These are phyloP conservation scores for Cyprinodon variegatus DNA, from an alignment of 2,113 vertebrate species.

Conservation along the genomic window DNA sequence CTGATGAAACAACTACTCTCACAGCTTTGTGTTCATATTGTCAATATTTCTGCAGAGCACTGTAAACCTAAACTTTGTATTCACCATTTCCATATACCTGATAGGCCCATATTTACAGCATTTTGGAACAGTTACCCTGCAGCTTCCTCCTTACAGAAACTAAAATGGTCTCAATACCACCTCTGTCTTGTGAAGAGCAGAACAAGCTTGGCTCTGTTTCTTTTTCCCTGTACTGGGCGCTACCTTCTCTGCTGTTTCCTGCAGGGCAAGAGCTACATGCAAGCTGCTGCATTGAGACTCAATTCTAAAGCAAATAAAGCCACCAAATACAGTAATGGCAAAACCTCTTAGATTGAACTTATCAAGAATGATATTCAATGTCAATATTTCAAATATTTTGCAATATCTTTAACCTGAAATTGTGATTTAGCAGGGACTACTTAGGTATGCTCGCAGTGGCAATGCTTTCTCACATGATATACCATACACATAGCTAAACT, in stretches of 20 bases:
- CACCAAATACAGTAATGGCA: conserved; percentile 24
- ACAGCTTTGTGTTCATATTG: too few relatives aligned
- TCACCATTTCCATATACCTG: conserved; percentile 6
- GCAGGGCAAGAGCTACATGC: conserved; percentile 28
- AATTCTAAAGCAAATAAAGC: conserved; percentile 49
- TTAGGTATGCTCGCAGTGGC: not conserved
- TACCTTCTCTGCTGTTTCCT: conserved; percentile 34
- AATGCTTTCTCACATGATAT: conserved; percentile 6
- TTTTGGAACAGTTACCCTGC: conserved; percentile 28
- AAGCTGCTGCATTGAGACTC: conserved; percentile 23
- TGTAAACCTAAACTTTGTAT: not conserved
- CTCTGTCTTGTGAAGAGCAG: conserved; percentile 45
- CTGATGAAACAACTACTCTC: too few relatives aligned
- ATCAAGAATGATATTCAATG: not conserved
- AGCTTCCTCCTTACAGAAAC: conserved; percentile 26
- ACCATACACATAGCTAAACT: conserved; percentile 9
- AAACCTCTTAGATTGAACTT: conserved; percentile 16
- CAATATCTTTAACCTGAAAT: conserved; percentile 7
- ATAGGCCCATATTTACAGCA: conserved; percentile 26
- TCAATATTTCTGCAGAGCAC: too few relatives aligned
- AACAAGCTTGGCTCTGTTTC: conserved; percentile 63
- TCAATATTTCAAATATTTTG: not conserved
- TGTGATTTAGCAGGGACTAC: too few relatives aligned
- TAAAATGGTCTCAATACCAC: conserved; percentile 56
- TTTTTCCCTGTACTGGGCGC: conserved; percentile 7